Percentiles rank a stretch among this genome's conserved stretches.
These are phyloP conservation scores for Exaiptasia diaphana DNA, from an alignment of 64 coral and sea anemone species.

Conservation along the genomic window DNA sequence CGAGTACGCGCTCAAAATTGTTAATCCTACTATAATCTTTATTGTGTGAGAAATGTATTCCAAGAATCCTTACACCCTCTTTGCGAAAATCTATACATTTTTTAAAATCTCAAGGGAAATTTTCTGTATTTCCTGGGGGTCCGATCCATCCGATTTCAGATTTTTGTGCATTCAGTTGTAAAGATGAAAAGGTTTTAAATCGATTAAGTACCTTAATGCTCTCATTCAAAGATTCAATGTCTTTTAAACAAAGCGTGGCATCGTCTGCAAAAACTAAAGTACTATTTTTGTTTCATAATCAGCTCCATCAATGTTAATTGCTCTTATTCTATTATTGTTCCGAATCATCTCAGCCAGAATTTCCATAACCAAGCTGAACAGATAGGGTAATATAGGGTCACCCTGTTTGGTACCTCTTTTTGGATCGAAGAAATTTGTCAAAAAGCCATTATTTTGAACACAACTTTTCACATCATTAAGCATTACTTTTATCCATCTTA, in stretches of 20 bases:
- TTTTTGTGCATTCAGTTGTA: background rate
- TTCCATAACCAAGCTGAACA: background rate
- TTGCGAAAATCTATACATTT: background rate
- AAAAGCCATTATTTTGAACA: slow-evolving; percentile 32
- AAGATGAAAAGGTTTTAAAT: background rate
- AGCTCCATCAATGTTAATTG: background rate
- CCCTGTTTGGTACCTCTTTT: slow-evolving; percentile 4
- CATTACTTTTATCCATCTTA: slow-evolving; percentile 28
- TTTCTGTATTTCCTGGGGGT: background rate
- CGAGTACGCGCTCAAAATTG: too few species aligned
- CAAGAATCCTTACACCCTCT: background rate
- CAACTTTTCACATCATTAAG: background rate
- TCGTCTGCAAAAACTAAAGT: slow-evolving; percentile 11
- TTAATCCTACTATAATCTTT: too few species aligned
- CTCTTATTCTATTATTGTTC: background rate
- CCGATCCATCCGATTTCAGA: background rate
- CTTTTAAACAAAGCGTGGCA: background rate
- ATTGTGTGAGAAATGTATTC: background rate
- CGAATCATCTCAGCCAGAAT: too few species aligned
- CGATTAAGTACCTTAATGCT: background rate
- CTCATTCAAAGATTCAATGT: background rate
- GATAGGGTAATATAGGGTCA: slow-evolving; percentile 25
- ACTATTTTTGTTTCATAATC: background rate
- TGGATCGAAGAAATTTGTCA: background rate
- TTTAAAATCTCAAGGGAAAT: background rate